Conservation (phyloP, 1,140 invertebrate genomes). For the Hylaeus anthracinus region DNA sequence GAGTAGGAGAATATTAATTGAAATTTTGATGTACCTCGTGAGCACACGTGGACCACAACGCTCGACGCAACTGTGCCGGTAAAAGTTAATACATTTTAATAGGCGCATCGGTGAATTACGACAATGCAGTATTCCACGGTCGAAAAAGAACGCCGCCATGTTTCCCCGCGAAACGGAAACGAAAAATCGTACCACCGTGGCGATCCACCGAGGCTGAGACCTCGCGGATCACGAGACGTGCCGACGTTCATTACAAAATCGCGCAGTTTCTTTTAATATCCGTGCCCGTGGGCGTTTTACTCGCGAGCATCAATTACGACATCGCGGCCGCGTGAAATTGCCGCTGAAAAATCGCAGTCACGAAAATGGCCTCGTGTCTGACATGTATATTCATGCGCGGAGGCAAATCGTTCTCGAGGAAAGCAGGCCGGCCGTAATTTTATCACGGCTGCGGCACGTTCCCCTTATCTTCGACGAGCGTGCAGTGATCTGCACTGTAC, state of each 20-base stretch:
- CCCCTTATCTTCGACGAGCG: background rate
- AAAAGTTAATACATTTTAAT: conserved; percentile 7
- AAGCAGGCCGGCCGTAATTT: conserved; percentile 15
- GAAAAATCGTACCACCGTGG: conserved; percentile 13
- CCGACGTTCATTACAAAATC: background rate
- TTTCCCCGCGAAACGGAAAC: conserved; percentile 9
- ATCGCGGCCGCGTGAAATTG: conserved; percentile 28
- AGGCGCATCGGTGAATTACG: conserved; percentile 34
- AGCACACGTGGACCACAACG: background rate
- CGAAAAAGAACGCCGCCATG: conserved; percentile 1
- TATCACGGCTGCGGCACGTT: background rate
- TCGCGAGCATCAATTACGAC: conserved; percentile 15
- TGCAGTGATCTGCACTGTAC: background rate
- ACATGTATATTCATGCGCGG: conserved; percentile 17
- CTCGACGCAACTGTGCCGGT: background rate
- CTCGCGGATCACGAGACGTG: background rate
- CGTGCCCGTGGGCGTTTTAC: background rate
- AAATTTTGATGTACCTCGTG: background rate
- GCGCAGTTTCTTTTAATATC: background rate
- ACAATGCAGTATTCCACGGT: conserved; percentile 24
- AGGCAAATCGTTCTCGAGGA: background rate
- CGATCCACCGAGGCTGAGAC: no score
- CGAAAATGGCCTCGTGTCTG: background rate
- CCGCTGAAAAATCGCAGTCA: background rate
- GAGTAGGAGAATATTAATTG: background rate